Percentiles rank a stretch among this genome's conserved stretches.
These are phyloP conservation scores for Micronycteris hirsuta DNA, from an alignment of 2,113 vertebrate species.

Conservation along the genomic window DNA sequence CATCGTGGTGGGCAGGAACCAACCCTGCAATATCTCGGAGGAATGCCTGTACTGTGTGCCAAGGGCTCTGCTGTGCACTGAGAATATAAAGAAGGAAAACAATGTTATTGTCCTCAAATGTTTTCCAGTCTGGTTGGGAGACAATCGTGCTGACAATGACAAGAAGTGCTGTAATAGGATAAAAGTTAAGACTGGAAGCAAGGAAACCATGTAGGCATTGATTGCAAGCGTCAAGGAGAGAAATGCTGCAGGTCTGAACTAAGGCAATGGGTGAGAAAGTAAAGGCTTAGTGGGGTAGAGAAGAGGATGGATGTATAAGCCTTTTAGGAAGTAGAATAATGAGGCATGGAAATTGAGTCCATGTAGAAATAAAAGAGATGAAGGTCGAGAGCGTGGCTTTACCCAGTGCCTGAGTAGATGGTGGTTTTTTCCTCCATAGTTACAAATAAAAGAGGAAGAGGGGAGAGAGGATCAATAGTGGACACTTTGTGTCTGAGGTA, in stretches of 20 bases:
- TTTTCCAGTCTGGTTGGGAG: neutral
- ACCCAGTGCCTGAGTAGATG: neutral
- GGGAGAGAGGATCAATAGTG: neutral
- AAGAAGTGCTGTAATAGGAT: neutral
- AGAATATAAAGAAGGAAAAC: neutral
- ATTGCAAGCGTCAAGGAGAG: neutral
- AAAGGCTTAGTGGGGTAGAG: neutral
- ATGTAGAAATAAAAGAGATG: neutral
- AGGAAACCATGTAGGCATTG: neutral
- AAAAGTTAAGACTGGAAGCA: neutral
- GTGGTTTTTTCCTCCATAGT: neutral
- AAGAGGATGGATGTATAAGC: neutral
- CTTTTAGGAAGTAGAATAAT: neutral
- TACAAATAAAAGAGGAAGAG: neutral
- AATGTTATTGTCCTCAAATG: neutral
- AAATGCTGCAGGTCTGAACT: neutral
- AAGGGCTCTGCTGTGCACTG: neutral
- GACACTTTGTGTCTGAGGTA: neutral
- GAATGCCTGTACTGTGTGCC: neutral
- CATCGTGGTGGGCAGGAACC: neutral
- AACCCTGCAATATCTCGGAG: neutral
- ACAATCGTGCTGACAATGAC: neutral
- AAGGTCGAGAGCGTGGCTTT: neutral
- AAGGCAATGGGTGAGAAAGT: neutral
- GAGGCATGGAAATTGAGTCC: neutral